phyloP scores from a whole-genome alignment of 2,888 invertebrate species.

The Caenorhabditis afra region DNA sequence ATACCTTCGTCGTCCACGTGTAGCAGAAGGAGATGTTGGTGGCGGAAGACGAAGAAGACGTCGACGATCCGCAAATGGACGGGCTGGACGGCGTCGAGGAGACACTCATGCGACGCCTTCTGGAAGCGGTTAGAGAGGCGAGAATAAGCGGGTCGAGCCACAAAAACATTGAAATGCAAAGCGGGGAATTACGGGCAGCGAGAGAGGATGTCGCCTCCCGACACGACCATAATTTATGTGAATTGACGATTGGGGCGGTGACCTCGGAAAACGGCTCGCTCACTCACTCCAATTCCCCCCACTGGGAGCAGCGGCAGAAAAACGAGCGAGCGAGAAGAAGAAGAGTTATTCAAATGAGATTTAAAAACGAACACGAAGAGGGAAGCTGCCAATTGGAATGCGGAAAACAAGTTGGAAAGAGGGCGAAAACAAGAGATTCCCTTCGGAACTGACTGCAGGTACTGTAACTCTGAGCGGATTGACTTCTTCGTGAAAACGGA shows the following conservation, averaged over 20 bases:
- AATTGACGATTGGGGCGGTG: slow-evolving; percentile 1
- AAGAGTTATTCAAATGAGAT: slow-evolving; percentile 44
- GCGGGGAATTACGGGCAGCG: slow-evolving; percentile 27
- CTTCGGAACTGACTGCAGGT: too few relatives aligned
- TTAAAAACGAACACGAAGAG: slow-evolving; percentile 6
- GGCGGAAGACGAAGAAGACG: slow-evolving; percentile 22
- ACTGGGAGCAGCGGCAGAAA: slow-evolving; percentile 7
- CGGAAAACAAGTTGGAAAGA: slow-evolving; percentile 8
- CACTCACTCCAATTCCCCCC: neutral
- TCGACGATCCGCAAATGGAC: slow-evolving; percentile 37
- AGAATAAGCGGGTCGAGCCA: slow-evolving; percentile 9
- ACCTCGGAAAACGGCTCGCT: slow-evolving; percentile 13
- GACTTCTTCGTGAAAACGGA: too few relatives aligned
- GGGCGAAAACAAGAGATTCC: slow-evolving; percentile 3
- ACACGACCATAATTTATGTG: slow-evolving; percentile 51
- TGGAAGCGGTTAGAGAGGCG: neutral
- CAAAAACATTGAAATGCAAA: slow-evolving; percentile 53
- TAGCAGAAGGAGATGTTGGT: slow-evolving; percentile 59
- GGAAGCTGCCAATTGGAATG: slow-evolving; percentile 6
- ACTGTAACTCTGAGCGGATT: too few relatives aligned
- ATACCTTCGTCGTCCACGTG: slow-evolving; percentile 62
- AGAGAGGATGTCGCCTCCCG: slow-evolving; percentile 26
- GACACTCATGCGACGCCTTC: slow-evolving; percentile 25
- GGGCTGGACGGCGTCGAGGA: slow-evolving; percentile 52
- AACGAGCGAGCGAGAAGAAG: neutral